Conservation (phyloP, 1,140 invertebrate species). For the Sarcophaga peregrina region DNA sequence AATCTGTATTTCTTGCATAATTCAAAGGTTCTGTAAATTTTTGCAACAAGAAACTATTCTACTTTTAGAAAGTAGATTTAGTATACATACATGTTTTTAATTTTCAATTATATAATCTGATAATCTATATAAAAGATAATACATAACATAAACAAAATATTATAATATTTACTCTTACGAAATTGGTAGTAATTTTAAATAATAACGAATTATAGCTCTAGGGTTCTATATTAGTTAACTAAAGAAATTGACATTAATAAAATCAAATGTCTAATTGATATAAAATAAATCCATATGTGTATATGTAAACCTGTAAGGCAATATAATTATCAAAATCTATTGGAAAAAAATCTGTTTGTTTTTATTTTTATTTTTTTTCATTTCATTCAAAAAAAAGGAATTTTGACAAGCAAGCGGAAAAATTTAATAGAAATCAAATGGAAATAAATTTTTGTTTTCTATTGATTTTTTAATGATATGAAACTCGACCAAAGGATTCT, state of each 20-base stretch:
- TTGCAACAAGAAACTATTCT: not conserved
- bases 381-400: too few relatives aligned
- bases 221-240: not conserved
- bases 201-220: constrained; percentile 3
- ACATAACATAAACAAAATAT: too few relatives aligned
- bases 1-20: not conserved
- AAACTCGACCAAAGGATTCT: too few relatives aligned
- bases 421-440: too few relatives aligned
- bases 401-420: too few relatives aligned
- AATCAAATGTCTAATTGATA: not conserved
- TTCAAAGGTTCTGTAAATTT: not conserved
- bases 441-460: too few relatives aligned
- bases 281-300: not conserved
- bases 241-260: not conserved
- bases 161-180: not conserved
- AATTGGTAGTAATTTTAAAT: constrained; percentile 25
- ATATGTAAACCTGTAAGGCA: too few relatives aligned
- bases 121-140: not conserved
- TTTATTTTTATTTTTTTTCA: too few relatives aligned
- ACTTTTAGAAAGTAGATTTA: not conserved
- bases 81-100: not conserved
- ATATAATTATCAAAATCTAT: too few relatives aligned
- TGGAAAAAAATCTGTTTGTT: too few relatives aligned
- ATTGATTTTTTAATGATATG: too few relatives aligned
- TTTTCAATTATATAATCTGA: not conserved